Evolutionary conservation across 1,140 invertebrate species (phyloP), one percentile per base, ranked within the genome.

Genomic region (Linepithema humile): DNA sequence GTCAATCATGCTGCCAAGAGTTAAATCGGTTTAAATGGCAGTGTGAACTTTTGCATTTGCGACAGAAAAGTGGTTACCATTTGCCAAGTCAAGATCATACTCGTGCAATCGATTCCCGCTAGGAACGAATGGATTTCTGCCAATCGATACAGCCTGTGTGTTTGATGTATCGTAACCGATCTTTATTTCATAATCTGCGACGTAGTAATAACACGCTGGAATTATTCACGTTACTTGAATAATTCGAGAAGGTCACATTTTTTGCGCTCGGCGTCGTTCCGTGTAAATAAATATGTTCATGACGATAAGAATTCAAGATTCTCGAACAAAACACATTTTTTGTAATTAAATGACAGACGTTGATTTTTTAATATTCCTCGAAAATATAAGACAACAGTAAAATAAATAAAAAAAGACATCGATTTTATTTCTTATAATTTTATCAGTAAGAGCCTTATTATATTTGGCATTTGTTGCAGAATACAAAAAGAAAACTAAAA

Each of bases 221-320:
- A 74, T 84, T 74, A 88, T 87, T 78, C 73, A 84, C 62, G 85
- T 78, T 64, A 69, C 48, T 32, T 84, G 50, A 88, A 88, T 88
- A 87, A 88, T 88, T 88, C 17, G 59, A 48, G 60, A 77, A 77
- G 74, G 74, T 67, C 60, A 77, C 15, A 65, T 65, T 77, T 77
- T 9, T 43, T 29, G 43, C 4, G 29, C 17, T 50, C 20, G 43
- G 32, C 5, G 29, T 50, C 15, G 29, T 32, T 29, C 23, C 20
- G 20, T 7, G 38, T 43, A 35, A 65, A 77, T 48, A 50, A 77
- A 77, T 77, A 5, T 35, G 29, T 45, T 23, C 12, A 9, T n/a
- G 3, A 62, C 17, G 3, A 35, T 26, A 45, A 75, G 2, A 45
- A 62, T 60, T 32, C 3, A 62, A 62, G 26, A 62, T 62, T 45